Conservation (phyloP, 2,113 vertebrate genomes). For the Amblyornis subalaris region DNA sequence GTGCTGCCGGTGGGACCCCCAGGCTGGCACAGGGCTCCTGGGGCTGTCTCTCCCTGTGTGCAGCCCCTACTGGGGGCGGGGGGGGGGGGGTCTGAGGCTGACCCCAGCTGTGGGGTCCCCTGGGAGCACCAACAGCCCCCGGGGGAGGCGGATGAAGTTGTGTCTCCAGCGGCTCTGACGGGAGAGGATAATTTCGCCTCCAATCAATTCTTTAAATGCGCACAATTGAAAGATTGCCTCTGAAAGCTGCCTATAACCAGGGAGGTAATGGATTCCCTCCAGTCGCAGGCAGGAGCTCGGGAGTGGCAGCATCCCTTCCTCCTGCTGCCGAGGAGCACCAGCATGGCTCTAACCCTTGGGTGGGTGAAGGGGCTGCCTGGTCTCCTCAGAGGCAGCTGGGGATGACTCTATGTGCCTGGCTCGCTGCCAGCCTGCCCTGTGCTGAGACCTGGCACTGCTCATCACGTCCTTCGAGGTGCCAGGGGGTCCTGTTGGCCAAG, state of each 20-base stretch:
- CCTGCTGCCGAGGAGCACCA: not conserved
- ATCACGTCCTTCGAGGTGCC: rapidly evolving
- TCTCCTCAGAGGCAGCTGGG: rapidly evolving
- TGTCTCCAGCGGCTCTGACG: not conserved
- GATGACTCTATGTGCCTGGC: not conserved
- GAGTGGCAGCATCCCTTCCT: not conserved
- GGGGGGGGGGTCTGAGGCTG: not conserved
- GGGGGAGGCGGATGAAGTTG: not conserved
- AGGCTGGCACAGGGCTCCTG: rapidly evolving
- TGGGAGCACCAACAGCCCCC: not conserved
- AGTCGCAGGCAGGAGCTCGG: not conserved
- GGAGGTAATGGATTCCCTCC: constrained; percentile 60
- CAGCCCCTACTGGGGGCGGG: rapidly evolving
- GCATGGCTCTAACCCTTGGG: not conserved
- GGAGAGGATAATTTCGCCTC: constrained; percentile 56
- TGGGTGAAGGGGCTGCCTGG: not conserved
- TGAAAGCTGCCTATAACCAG: constrained; percentile 63
- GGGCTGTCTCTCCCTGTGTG: not conserved
- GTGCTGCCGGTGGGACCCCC: not conserved
- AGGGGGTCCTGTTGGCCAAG: not conserved
- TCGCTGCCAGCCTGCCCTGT: not conserved
- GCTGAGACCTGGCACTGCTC: not conserved
- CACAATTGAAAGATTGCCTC: constrained; percentile 68
- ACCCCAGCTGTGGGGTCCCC: not conserved
- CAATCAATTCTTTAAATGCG: constrained; percentile 67